Evolutionary conservation across 2,888 invertebrate genomes (phyloP).

Genomic region (Drosophila koepferae): DNA sequence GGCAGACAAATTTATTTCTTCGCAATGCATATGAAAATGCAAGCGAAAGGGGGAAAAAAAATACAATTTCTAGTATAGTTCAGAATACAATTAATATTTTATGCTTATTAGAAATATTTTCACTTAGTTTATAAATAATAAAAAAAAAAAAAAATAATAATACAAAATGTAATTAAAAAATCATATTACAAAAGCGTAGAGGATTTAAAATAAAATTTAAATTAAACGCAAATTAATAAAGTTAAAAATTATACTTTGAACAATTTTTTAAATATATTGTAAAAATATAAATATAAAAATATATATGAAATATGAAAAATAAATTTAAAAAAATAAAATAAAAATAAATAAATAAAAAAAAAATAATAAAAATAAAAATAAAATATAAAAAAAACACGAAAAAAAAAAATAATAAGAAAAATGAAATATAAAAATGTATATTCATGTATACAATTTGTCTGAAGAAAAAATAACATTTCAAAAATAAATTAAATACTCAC

Average conservation of each 20-base stretch:
- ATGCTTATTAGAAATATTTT: neutral
- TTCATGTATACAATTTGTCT: neutral
- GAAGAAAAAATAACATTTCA: neutral
- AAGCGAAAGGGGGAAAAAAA: neutral
- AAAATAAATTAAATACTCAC: neutral
- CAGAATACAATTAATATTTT: slow-evolving; percentile 1
- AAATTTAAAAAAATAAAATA: neutral
- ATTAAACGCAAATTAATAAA: neutral
- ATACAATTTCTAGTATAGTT: neutral
- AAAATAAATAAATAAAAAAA: neutral
- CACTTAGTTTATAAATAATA: no score
- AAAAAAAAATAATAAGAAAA: neutral
- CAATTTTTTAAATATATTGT: neutral
- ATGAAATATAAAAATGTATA: neutral
- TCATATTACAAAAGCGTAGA: no score
- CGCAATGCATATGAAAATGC: neutral
- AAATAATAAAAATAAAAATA: neutral
- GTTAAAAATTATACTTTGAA: neutral
- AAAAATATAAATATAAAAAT: no score
- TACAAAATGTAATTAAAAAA: neutral
- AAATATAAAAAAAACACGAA: neutral
- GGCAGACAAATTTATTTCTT: slow-evolving; percentile 6
- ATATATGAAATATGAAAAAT: no score
- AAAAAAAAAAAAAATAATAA: neutral
- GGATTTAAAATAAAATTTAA: neutral